Percentiles rank a stretch among this genome's conserved stretches.
Evolutionary conservation across 2,888 invertebrate species (phyloP).

Genomic region (Hirtodrosophila duncani): DNA sequence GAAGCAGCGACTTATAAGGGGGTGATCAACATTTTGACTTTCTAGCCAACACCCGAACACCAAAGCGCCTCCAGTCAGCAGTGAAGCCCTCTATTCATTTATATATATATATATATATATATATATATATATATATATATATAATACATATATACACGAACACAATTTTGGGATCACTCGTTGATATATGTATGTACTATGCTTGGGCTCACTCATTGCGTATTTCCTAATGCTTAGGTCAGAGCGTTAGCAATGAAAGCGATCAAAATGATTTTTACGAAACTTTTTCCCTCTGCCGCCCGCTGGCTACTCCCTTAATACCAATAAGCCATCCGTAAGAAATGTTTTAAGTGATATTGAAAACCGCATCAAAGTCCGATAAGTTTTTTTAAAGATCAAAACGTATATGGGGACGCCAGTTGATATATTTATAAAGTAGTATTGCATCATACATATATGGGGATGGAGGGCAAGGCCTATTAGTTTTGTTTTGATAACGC

Average conservation of each 20-base stretch:
- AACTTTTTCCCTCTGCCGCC: too few species aligned
- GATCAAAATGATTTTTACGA: constrained; percentile 4
- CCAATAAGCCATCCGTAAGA: too few species aligned
- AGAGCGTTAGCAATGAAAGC: constrained; percentile 31
- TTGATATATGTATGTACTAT: constrained; percentile 7
- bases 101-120: constrained; percentile 7
- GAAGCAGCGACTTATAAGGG: constrained; percentile 24
- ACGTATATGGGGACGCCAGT: too few species aligned
- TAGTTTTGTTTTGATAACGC: too few species aligned
- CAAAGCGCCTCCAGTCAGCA: constrained; percentile 3
- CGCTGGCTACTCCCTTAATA: too few species aligned
- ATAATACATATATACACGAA: neutral
- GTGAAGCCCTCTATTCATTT: constrained; percentile 4
- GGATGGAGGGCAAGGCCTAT: too few species aligned
- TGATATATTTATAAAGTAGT: too few species aligned
- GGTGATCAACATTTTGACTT: constrained; percentile 62
- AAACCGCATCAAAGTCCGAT: too few species aligned
- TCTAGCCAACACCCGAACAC: constrained; percentile 10
- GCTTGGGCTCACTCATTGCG: neutral
- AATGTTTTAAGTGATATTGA: too few species aligned
- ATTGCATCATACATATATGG: too few species aligned
- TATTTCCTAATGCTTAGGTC: constrained; percentile 15
- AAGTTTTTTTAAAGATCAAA: too few species aligned
- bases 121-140: neutral
- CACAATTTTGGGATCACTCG: neutral